Evolutionary conservation across 2,888 invertebrate genomes (phyloP), one percentile per base, ranked within the genome.

Genomic region (Agrotis ipsilon): DNA sequence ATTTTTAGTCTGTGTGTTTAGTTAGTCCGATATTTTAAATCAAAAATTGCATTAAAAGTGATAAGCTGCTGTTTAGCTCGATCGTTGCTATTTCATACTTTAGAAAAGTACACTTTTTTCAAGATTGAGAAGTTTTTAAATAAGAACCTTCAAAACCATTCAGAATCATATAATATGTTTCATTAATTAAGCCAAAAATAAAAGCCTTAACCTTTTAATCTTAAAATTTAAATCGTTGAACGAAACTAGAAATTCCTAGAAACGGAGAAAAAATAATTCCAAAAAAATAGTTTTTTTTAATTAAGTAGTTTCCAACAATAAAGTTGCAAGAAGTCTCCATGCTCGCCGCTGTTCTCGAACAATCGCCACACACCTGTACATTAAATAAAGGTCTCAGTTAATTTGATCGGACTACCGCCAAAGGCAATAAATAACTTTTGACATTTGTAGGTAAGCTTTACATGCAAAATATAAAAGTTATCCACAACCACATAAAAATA

Each of bases 271-370:
- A 16, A 6, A 9, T 14, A 6, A 43, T 2, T 14, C n/a, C 6
- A 0, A 9, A 3, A 24, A 11, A n/a, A n/a, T n/a, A n/a, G n/a
- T n/a, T n/a, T n/a, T n/a, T n/a, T n/a, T n/a, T n/a, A 39, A 46
- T 1, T 13, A 48, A n/a, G 14, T 13, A 11, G 39, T 39, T 39
- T 11, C 2, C 9, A 5, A 39, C 11, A 39, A 9, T 11, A 27
- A 52, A 39, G 6, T 24, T 21, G 3, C 1, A 27, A 24, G 32
- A 7, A 59, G 51, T 57, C 80, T 89, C 86, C 60, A 86, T 24
- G 14, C 11, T 51, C 43, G 48, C 13, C 70, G 5, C 39, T 84
- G 80, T 88, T 68, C 78, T 67, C 68, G 77, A 81, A 82, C 51
- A 77, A 74, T 60, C 70, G n/a, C 77, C 45, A 57, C 61, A 74